A percentile compares a stretch with the other conserved stretches of the same genome.
Conservation (phyloP, 2,797 vertebrate genomes). For the Phoebastria nigripes region DNA sequence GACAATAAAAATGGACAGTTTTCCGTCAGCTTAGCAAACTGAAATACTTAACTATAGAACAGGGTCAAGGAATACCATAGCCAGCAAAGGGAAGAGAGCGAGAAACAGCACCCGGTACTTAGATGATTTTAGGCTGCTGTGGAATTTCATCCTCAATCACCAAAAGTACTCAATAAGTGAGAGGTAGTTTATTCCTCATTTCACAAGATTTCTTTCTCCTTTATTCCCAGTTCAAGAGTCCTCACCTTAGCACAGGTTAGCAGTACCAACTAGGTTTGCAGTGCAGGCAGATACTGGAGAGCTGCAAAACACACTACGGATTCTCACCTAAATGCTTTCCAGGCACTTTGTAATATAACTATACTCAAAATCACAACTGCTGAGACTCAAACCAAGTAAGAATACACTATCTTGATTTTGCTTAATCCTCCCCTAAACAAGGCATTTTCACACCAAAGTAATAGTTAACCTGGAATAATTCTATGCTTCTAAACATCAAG, state of each 20-base stretch:
- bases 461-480: not conserved
- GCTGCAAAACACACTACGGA: not conserved
- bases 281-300: not conserved
- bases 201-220: not conserved
- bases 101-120: not conserved
- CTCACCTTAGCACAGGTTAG: not conserved
- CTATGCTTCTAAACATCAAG: not conserved
- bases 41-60: not conserved
- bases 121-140: not conserved
- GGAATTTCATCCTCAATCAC: not conserved
- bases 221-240: not conserved
- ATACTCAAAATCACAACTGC: not conserved
- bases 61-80: not conserved
- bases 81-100: not conserved
- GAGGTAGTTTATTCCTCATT: not conserved
- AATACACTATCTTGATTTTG: not conserved
- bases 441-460: not conserved
- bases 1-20: not conserved
- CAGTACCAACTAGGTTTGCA: not conserved
- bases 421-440: not conserved
- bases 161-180: not conserved
- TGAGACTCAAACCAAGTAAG: not conserved
- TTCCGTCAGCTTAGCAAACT: not conserved
- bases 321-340: not conserved
- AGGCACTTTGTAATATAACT: not conserved